These are phyloP conservation scores for Shinisaurus crocodilurus DNA, from an alignment of 2,113 vertebrate species.

Conservation along the genomic window DNA sequence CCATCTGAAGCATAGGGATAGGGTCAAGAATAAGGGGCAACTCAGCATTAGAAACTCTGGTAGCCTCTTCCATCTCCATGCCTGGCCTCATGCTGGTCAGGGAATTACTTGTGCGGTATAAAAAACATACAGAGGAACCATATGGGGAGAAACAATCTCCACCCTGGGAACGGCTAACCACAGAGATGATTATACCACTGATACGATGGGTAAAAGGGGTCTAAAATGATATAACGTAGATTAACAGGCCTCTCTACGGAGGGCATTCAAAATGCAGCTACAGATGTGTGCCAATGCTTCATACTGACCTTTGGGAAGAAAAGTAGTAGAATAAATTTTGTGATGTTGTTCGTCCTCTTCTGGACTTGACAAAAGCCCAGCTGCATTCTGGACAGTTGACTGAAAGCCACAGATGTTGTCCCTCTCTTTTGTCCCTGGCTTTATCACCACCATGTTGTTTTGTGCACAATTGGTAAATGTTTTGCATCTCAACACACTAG, in stretches of 20 bases:
- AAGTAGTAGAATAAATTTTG: conserved; percentile 65
- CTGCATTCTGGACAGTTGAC: conserved; percentile 48
- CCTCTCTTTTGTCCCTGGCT: conserved; percentile 82
- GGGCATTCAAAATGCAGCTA: neutral
- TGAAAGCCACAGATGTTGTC: conserved; percentile 88
- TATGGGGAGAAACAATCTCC: neutral
- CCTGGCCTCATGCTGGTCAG: neutral
- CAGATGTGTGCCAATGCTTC: rapidly evolving
- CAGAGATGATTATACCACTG: neutral
- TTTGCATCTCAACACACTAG: conserved; percentile 85
- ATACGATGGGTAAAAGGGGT: neutral
- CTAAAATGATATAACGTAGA: neutral
- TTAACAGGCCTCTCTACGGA: neutral
- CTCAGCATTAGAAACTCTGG: neutral
- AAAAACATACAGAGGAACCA: neutral
- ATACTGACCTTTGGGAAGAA: conserved; percentile 78
- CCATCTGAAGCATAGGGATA: neutral
- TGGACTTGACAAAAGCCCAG: conserved; percentile 53
- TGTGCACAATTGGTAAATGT: conserved; percentile 86
- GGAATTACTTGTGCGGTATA: neutral
- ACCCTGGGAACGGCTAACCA: neutral
- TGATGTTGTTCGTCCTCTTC: conserved; percentile 54
- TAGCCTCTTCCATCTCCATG: neutral
- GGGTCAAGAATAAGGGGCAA: neutral
- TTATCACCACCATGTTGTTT: conserved; percentile 82